Conservation (phyloP, 2,113 vertebrate genomes). For the Nipponia nippon region DNA sequence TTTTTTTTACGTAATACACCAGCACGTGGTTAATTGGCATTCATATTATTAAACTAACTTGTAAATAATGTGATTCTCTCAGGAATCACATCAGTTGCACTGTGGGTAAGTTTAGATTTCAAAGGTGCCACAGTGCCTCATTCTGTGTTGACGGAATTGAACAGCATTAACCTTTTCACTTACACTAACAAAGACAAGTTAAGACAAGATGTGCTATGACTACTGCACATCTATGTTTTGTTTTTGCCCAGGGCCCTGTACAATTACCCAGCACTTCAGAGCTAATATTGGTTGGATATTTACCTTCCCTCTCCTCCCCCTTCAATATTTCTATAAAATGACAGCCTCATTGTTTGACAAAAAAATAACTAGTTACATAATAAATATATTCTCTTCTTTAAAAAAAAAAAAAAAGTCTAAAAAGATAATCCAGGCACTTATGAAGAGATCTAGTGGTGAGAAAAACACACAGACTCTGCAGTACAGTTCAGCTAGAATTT, state of each 20-base stretch:
- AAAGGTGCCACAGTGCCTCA: constrained; percentile 61
- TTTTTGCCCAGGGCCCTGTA: constrained; percentile 70
- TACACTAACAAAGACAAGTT: constrained; percentile 79
- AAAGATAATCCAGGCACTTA: constrained; percentile 9
- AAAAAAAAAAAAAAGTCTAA: not conserved
- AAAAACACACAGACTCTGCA: not conserved
- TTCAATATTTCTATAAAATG: not conserved
- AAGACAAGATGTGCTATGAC: constrained; percentile 74
- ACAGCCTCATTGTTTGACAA: constrained; percentile 23
- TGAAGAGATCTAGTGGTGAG: not conserved
- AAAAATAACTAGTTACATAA: not conserved
- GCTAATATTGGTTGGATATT: constrained; percentile 65
- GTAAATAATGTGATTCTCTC: constrained; percentile 55
- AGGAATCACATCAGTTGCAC: constrained; percentile 52
- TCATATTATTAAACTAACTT: constrained; percentile 43
- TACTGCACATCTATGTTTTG: constrained; percentile 66
- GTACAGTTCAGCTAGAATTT: not conserved
- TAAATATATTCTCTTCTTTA: not conserved
- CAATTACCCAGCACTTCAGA: constrained; percentile 74
- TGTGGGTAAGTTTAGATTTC: constrained; percentile 70
- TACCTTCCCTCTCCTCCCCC: constrained; percentile 12
- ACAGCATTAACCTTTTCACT: constrained; percentile 81
- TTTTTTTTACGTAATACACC: not conserved
- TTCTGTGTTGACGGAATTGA: constrained; percentile 69
- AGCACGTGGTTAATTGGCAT: constrained; percentile 28